Base-by-base conservation (phyloP, 2,888 invertebrate species). In the Drosophila neonasuta region DNA sequence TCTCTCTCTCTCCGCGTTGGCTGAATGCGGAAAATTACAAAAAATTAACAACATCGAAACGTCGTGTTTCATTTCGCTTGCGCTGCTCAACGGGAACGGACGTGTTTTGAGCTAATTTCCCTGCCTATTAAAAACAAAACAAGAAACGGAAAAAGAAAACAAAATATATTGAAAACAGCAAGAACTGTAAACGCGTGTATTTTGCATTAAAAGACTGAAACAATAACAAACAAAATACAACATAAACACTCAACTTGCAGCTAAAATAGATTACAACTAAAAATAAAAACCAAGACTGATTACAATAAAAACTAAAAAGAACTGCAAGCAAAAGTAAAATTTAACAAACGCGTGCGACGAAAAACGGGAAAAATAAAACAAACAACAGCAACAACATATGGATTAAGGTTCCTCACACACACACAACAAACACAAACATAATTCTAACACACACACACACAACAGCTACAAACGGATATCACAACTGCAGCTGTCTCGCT, bases 371-470 rank as follows among this genome's bases (percentile, higher is more conserved):
- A 41, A 41, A 32, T 39, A 32, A 63, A 68, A 56, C 13, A 17
- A 51, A 39, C 60, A 60, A 42, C 29, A 51, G 51, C 34, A 74
- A 63, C 71, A 76, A 72, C 71, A 80, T 77, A 90, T 90, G 89
- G 89, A 90, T 89, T 88, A 89, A 89, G 85, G 88, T 90, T 90
- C 88, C 89, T 89, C 80, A 74, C 59, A 50, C 63, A 70, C 68
- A 67, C 52, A 59, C 58, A 62, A 70, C 68, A 67, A 50, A 59
- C 58, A 62, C 45, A 44, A 36, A 50, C 11, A 51, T 4, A 24
- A 24, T 24, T 24, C 30, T 58, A 29, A 59, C 52, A 66, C 42
- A 56, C 49, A 63, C 72, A 55, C 62, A 58, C 49, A 59, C 52
- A 66, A 15, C 39, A 41, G 13, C 30, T 60, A 30, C 49, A 45